These are phyloP conservation scores for Cordylochernes scorpioides DNA, from an alignment of 2,888 invertebrate genomes.

Conservation along the genomic window DNA sequence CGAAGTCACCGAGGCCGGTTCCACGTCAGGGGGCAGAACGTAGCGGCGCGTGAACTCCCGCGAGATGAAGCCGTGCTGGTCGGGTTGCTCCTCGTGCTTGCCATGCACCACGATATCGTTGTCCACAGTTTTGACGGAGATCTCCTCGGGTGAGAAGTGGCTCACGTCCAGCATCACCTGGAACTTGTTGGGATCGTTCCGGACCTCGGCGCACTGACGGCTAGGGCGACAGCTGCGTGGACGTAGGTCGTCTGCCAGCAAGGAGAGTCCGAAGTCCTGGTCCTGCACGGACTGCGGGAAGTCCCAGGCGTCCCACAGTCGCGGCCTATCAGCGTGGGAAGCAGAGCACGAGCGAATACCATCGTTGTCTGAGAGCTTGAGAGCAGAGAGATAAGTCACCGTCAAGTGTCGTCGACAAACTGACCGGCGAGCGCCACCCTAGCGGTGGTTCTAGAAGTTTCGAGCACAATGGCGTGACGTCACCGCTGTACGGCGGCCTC, in stretches of 20 bases:
- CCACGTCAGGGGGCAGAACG: slow-evolving; percentile 12
- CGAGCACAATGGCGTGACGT: too few species aligned
- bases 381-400: too few species aligned
- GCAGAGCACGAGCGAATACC: too few species aligned
- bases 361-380: too few species aligned
- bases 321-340: too few species aligned
- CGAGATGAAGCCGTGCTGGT: slow-evolving; percentile 13
- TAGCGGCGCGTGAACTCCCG: slow-evolving; percentile 13
- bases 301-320: slow-evolving; percentile 11
- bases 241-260: slow-evolving; percentile 6
- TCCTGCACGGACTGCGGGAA: slow-evolving; percentile 8
- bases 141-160: slow-evolving; percentile 11
- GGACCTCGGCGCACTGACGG: slow-evolving; percentile 5
- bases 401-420: too few species aligned
- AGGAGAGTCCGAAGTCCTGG: slow-evolving; percentile 10
- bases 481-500: too few species aligned
- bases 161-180: slow-evolving; percentile 10
- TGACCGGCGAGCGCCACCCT: too few species aligned
- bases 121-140: slow-evolving; percentile 13
- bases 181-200: slow-evolving; percentile 7
- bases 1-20: slow-evolving; percentile 10
- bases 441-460: too few species aligned
- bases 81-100: slow-evolving; percentile 13
- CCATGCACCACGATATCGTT: slow-evolving; percentile 12
- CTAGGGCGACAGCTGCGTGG: slow-evolving; percentile 5